Conservation (phyloP, 2,797 vertebrate species). For the Lophura swinhoii region DNA sequence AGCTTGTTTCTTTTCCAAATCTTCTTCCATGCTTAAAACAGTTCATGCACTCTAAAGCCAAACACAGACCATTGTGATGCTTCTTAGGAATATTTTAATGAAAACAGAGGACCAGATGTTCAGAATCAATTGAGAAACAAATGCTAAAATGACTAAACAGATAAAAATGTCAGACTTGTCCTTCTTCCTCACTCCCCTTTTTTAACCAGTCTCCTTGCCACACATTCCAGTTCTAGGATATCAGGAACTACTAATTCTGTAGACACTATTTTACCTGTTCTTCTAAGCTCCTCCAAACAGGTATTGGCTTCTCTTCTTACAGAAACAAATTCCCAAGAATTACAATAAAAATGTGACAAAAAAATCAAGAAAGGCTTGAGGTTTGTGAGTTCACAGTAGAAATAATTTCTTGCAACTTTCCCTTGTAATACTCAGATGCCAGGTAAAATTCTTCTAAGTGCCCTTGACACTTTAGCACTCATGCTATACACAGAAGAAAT, state of each 20-base stretch:
- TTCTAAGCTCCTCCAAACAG: not conserved
- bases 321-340: not conserved
- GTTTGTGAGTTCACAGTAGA: not conserved
- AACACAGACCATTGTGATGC: not conserved
- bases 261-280: not conserved
- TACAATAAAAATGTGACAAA: not conserved
- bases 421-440: not conserved
- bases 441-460: not conserved
- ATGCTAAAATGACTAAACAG: not conserved
- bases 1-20: no score
- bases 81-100: not conserved
- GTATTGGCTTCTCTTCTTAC: not conserved
- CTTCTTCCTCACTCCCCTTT: not conserved
- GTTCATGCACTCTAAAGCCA: not conserved
- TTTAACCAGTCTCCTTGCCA: not conserved
- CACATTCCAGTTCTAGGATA: not conserved
- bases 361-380: not conserved
- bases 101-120: conserved; percentile 8
- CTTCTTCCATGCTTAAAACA: no score
- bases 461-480: not conserved
- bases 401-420: not conserved
- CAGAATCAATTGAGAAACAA: not conserved
- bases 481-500: not conserved
- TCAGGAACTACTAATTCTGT: not conserved
- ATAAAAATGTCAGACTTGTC: not conserved